phyloP scores from a whole-genome alignment of 2,113 vertebrate species.

The Pseudorectes ferrugineus region DNA sequence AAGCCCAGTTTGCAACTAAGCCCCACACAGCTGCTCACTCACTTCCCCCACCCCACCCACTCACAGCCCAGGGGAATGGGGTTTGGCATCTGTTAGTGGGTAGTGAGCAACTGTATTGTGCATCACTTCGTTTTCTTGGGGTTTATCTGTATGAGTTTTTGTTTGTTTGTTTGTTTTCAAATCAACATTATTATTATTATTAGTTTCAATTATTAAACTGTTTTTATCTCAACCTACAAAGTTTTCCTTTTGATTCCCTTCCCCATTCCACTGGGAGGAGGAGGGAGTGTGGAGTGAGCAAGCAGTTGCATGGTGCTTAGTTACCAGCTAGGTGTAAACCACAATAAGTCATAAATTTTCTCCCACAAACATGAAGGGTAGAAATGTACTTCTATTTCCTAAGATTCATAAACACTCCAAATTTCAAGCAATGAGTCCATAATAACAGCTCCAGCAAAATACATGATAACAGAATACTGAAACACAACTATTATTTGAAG shows the following conservation, averaged over 20 bases:
- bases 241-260: background rate
- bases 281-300: background rate
- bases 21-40: background rate
- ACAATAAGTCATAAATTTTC: background rate
- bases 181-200: background rate
- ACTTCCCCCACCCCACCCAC: background rate
- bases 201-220: background rate
- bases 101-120: background rate
- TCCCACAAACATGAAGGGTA: background rate
- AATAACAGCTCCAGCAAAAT: background rate
- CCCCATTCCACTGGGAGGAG: background rate
- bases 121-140: background rate
- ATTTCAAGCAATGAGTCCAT: background rate
- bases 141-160: background rate
- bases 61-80: background rate
- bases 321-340: background rate
- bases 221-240: background rate
- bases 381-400: background rate
- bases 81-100: background rate
- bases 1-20: background rate
- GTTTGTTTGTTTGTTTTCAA: background rate
- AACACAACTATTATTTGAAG: background rate
- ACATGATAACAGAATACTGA: background rate
- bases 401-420: background rate
- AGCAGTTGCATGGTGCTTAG: background rate